These are phyloP conservation scores for Papilio polyxenes DNA, from an alignment of 1,140 invertebrate genomes.

Conservation along the genomic window DNA sequence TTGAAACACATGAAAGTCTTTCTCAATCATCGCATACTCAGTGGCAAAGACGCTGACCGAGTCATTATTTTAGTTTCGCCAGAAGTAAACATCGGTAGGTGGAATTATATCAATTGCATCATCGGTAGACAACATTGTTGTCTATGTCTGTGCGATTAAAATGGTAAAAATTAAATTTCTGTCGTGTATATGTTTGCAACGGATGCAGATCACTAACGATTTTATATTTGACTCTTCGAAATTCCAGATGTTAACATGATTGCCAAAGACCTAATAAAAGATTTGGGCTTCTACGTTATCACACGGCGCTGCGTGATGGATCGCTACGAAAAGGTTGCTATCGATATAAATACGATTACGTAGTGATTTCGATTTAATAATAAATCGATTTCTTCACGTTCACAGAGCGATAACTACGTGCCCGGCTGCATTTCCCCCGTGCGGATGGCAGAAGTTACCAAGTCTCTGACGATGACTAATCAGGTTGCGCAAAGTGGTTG, in stretches of 20 bases:
- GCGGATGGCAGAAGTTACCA: conserved; percentile 67
- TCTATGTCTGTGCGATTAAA: not conserved
- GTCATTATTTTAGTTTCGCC: conserved; percentile 66
- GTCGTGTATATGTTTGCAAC: not conserved
- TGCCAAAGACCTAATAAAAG: conserved; percentile 64
- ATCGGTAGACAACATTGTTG: not conserved
- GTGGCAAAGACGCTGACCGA: conserved; percentile 60
- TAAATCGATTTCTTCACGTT: conserved; percentile 41
- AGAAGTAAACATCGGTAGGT: conserved; percentile 62
- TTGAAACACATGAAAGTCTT: conserved; percentile 73
- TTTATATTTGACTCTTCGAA: not conserved
- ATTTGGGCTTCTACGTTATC: conserved; percentile 66
- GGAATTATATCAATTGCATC: not conserved
- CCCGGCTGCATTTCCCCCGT: conserved; percentile 61
- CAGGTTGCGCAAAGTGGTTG: conserved; percentile 67
- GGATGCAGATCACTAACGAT: not conserved
- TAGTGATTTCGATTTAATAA: conserved; percentile 29
- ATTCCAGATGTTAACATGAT: conserved; percentile 59
- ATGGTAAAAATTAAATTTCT: not conserved
- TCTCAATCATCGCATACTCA: conserved; percentile 50
- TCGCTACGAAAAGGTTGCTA: conserved; percentile 65
- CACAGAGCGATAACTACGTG: conserved; percentile 65
- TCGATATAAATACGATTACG: conserved; percentile 17
- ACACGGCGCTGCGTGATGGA: conserved; percentile 71
- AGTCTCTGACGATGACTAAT: conserved; percentile 59